Evolutionary conservation across 2,113 vertebrate genomes (phyloP).

Genomic region (Campylomormyrus tamandua): DNA sequence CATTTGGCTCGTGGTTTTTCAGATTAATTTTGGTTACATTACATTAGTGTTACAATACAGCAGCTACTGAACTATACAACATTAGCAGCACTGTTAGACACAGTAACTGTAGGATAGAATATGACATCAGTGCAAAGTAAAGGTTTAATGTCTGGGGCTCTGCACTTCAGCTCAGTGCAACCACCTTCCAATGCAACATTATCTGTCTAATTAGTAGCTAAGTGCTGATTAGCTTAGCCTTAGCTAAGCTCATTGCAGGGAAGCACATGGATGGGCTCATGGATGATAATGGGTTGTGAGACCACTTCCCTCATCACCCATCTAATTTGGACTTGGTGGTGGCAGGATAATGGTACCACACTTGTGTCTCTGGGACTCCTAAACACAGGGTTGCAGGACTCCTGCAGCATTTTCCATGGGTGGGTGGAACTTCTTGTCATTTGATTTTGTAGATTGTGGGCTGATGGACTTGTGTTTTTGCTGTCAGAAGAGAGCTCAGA

Average conservation of each 20-base stretch:
- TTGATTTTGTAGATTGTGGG: not conserved
- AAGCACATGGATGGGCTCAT: not conserved
- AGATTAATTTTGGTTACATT: not conserved
- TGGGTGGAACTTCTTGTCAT: not conserved
- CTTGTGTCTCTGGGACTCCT: conserved; percentile 21
- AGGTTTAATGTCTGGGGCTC: not conserved
- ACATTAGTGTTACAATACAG: not conserved
- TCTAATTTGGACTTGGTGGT: conserved; percentile 8
- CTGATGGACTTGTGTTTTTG: not conserved
- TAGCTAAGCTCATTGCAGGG: not conserved
- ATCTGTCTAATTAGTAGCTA: not conserved
- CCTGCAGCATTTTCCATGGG: not conserved
- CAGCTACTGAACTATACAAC: not conserved
- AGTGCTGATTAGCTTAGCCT: not conserved
- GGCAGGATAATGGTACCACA: conserved; percentile 37
- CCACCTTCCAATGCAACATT: not conserved
- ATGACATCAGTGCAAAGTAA: not conserved
- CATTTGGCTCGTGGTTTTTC: not conserved
- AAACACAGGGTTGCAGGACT: conserved; percentile 34
- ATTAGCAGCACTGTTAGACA: not conserved
- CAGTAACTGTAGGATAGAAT: not conserved
- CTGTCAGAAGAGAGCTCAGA: not conserved
- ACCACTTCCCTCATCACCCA: not conserved
- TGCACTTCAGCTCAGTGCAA: not conserved
- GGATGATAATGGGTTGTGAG: conserved; percentile 4